Base-by-base conservation (phyloP, 2,888 invertebrate genomes). In the Chloroclysta siterata region DNA sequence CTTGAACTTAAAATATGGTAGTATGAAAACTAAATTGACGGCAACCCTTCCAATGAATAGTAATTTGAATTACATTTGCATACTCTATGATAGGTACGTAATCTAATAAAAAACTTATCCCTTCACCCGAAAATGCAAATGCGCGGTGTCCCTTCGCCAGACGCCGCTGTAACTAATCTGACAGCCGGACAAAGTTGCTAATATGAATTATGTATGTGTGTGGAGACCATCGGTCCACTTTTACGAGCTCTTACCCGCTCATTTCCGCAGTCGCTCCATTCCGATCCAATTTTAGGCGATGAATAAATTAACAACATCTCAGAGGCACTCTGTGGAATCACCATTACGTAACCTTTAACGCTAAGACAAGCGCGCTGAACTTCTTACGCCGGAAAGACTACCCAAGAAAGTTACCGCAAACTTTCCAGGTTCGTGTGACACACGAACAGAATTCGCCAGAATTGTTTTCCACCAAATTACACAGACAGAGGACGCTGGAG, bases 391-490 rank as follows among this genome's bases (percentile, higher is more conserved):
- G 76, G 75, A 75, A 79, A 77, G 77, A 72, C 68, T 63, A 60
- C 65, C 63, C 63, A 60, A 57, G 70, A 65, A 78, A 78, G 73
- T 77, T 76, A 61, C 63, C 58, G 60, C 60, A 54, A 82, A 78
- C 72, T 78, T 77, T 13, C 39, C 64, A 69, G 70, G 71, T 66
- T 72, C 67, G 70, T 68, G 72, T 73, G 76, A 74, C 76, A 76
- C 76, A 77, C 74, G 73, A 73, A 72, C 73, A 72, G 76, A 77
- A 80, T 81, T 78, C 77, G 67, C 72, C 74, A 66, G 75, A 81
- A 84, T 83, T 83, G 81, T 83, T 81, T 77, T 76, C 78, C 77
- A 72, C 78, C 73, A 77, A 82, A 82, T 83, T 77, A 82, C 79
- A 76, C 74, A 72, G 74, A 64, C 70, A 70, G 71, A 72, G 70